Percentiles rank a stretch among this genome's conserved stretches.
These are phyloP conservation scores for Epiblema foenella DNA, from an alignment of 2,888 invertebrate genomes.

Conservation along the genomic window DNA sequence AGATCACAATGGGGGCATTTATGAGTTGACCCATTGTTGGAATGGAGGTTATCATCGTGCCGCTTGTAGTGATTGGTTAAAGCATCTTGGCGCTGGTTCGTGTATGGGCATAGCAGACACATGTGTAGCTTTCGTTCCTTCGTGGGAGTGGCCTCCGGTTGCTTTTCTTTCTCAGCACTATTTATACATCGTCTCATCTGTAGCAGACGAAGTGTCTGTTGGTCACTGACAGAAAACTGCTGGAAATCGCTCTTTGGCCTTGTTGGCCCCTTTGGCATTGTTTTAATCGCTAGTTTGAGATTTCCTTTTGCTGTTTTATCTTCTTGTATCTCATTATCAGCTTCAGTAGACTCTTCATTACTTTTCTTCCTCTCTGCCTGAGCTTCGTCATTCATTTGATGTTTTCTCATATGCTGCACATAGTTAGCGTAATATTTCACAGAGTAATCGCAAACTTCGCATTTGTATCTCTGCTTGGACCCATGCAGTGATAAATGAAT, in stretches of 20 bases:
- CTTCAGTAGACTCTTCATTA: constrained; percentile 59
- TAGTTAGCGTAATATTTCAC: constrained; percentile 94
- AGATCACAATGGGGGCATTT: constrained; percentile 94
- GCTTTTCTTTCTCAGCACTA: constrained; percentile 67
- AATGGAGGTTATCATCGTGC: constrained; percentile 86
- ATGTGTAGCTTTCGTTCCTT: constrained; percentile 87
- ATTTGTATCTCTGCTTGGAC: constrained; percentile 92
- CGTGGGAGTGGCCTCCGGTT: constrained; percentile 69
- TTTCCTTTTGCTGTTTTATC: constrained; percentile 62
- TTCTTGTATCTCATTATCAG: constrained; percentile 57
- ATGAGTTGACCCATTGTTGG: constrained; percentile 83
- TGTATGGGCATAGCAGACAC: constrained; percentile 93
- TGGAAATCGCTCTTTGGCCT: constrained; percentile 76
- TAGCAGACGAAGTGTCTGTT: constrained; percentile 85
- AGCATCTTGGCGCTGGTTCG: constrained; percentile 89
- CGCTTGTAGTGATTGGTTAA: constrained; percentile 90
- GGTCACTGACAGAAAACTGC: constrained; percentile 86
- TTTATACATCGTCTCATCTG: constrained; percentile 82
- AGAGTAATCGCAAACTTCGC: constrained; percentile 94
- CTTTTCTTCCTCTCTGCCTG: constrained; percentile 83
- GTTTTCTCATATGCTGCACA: constrained; percentile 92
- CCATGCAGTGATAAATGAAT: constrained; percentile 93
- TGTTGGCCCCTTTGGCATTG: constrained; percentile 70
- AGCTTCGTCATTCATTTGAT: constrained; percentile 89
- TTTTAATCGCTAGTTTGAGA: constrained; percentile 78